Base-by-base conservation (phyloP, 2,888 invertebrate genomes). In the Abscondita cerata region DNA sequence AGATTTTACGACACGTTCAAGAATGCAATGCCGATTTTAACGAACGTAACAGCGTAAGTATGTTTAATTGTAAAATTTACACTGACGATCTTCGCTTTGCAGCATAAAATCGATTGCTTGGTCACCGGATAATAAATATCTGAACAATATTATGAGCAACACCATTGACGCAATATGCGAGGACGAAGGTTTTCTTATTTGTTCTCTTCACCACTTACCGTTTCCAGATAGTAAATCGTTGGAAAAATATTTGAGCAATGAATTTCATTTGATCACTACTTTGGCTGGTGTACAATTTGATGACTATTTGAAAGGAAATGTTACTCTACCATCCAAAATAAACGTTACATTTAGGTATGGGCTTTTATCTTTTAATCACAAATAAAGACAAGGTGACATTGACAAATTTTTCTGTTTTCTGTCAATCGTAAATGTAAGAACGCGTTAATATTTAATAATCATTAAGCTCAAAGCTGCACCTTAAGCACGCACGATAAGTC, bases 251-350 rank as follows among this genome's bases (percentile, higher is more conserved):
- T 40, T 62, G 15, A 25, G 19, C 2, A 59, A 54, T 31, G 40
- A 53, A 16, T 6, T 63, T n/a, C 68, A 70, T 52, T 59, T 68
- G 9, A 69, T 71, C 12, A 58, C 51, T 11, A 74, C 72, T 8
- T 73, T 80, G 48, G 87, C 86, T 18, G 89, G 85, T 11, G 78
- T 90, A 16, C 82, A 87, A 70, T 89, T 90, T 70, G 82, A 84
- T 64, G 85, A 86, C 70, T 68, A 74, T 70, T 83, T 73, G 65
- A 71, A 72, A 80, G 80, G 80, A 77, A 79, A 79, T 67, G 69
- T 75, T 0, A 70, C 67, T 9, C 73, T 87, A 60, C 84, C 85
- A 0, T 70, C 77, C 1, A 77, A 85, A 40, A 74, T 89, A 33
- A 77, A 82, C 1, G 84, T 86, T 64, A 74, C 84, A 0, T 70